Percentiles rank a stretch among this genome's conserved stretches.
These are phyloP conservation scores for Lagorchestes hirsutus DNA, from an alignment of 2,797 vertebrate genomes.

Conservation along the genomic window DNA sequence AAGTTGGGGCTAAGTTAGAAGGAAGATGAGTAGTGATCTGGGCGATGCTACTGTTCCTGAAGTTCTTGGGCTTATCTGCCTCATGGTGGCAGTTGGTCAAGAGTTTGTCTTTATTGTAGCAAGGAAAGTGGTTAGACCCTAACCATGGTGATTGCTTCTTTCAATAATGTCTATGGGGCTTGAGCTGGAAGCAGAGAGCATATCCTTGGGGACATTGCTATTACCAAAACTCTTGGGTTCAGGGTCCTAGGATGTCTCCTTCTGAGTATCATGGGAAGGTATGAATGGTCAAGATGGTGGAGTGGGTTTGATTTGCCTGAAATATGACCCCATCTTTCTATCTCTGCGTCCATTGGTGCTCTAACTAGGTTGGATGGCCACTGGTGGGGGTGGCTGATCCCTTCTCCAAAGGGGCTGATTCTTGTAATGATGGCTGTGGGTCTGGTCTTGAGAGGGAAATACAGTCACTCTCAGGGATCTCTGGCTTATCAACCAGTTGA, in stretches of 20 bases:
- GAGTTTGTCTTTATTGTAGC: neutral
- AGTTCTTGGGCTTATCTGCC: neutral
- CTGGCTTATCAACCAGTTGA: neutral
- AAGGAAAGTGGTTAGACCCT: neutral
- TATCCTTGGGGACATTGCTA: neutral
- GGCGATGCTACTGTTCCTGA: neutral
- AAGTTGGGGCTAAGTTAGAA: neutral
- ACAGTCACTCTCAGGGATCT: neutral
- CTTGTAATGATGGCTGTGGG: neutral
- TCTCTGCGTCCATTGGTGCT: neutral
- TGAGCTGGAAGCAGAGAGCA: neutral
- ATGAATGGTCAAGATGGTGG: neutral
- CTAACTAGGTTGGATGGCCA: neutral
- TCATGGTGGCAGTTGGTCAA: neutral
- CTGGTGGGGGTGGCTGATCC: rapidly evolving
- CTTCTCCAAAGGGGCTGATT: neutral
- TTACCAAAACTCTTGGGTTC: neutral
- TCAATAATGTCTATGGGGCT: neutral
- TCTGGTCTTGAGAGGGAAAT: neutral
- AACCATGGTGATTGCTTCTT: neutral
- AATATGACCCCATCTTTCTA: neutral
- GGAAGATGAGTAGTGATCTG: neutral
- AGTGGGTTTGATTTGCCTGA: neutral
- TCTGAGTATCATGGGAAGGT: neutral
- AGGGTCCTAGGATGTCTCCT: neutral